Base-by-base conservation (phyloP, 2,113 vertebrate species). In the Balaeniceps rex region DNA sequence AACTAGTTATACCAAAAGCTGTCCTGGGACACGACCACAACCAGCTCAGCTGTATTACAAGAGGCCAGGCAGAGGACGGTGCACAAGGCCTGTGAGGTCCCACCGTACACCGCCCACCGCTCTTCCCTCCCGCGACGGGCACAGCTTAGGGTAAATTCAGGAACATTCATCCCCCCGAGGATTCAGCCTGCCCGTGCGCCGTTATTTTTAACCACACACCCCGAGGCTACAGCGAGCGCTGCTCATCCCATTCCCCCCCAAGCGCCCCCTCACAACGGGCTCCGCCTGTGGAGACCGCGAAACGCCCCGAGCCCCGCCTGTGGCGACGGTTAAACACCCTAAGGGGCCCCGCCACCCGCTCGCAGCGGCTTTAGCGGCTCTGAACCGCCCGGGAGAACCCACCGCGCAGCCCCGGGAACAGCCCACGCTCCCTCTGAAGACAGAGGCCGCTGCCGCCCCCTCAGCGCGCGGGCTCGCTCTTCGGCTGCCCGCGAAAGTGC, bases 381-480 rank as follows among this genome's bases (percentile, higher is more conserved):
- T 31, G 16, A 13, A 2, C 8, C 44, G 9, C 21, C 44, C 2
- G 5, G 9, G 2, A 42, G 7, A 5, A 12, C 8, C 38, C 49
- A 2, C 49, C 47, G 7, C 13, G 0, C 14, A 9, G 2, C 10
- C 25, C 25, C 13, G 2, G 4, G 2, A 6, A 4, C 14, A 0
- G 12, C 63, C 55, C 12, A 6, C 14, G 3, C 8, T 17, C 38
- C 5, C 54, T 3, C 24, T 2, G 22, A 14, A 28, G 8, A 1
- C 36, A 4, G 23, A 6, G 2, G 8, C 13, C 4, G 17, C 26
- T 14, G 34, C 24, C 29, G 14, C 38, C 25, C 8, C 13, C 4
- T 10, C 19, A 7, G 4, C 19, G 4, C 19, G 1, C 49, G 23
- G 7, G 15, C 7, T 9, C 11, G 14, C 25, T 7, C 3, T 18